A percentile compares a stretch with the other conserved stretches of the same genome.
Evolutionary conservation across 2,797 vertebrate genomes (phyloP).

Genomic region (Lagodon rhomboides): DNA sequence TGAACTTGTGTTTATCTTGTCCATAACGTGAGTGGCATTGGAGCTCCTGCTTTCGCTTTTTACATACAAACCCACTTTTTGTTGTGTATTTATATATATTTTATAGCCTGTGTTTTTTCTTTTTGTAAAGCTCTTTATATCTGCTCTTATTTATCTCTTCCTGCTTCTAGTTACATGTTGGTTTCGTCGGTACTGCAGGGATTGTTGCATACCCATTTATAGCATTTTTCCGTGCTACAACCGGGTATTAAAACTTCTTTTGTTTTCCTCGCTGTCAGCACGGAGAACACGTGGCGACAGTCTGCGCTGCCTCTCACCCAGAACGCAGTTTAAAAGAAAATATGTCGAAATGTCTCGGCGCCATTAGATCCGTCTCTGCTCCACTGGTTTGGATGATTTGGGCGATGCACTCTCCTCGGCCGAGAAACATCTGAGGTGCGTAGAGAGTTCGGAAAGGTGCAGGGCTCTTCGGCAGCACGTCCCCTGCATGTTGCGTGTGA

Average conservation of each 20-base stretch:
- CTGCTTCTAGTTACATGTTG: too few relatives aligned
- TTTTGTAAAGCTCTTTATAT: not conserved
- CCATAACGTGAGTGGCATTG: not conserved
- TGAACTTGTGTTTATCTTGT: not conserved
- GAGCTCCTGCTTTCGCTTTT: not conserved
- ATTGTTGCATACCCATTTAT: not conserved
- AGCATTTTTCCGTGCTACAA: not conserved
- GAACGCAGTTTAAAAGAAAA: slow-evolving; percentile 12
- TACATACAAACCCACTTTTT: too few relatives aligned
- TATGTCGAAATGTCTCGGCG: slow-evolving; percentile 16
- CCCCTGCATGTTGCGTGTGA: slow-evolving; percentile 12
- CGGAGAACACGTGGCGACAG: not conserved
- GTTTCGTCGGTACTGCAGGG: not conserved
- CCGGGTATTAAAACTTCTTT: not conserved
- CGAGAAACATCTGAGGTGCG: not conserved
- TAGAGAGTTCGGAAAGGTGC: slow-evolving; percentile 28
- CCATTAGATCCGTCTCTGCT: slow-evolving; percentile 39
- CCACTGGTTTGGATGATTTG: slow-evolving; percentile 45
- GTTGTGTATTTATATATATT: too few relatives aligned
- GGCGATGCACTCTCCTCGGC: slow-evolving; percentile 10
- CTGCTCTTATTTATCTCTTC: not conserved
- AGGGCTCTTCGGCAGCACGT: not conserved
- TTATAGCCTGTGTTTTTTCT: too few relatives aligned
- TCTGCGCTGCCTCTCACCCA: slow-evolving; percentile 4
- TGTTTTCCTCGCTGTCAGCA: not conserved